Base-by-base conservation (phyloP, 2,888 invertebrate genomes). In the Drosophila kanekoi region DNA sequence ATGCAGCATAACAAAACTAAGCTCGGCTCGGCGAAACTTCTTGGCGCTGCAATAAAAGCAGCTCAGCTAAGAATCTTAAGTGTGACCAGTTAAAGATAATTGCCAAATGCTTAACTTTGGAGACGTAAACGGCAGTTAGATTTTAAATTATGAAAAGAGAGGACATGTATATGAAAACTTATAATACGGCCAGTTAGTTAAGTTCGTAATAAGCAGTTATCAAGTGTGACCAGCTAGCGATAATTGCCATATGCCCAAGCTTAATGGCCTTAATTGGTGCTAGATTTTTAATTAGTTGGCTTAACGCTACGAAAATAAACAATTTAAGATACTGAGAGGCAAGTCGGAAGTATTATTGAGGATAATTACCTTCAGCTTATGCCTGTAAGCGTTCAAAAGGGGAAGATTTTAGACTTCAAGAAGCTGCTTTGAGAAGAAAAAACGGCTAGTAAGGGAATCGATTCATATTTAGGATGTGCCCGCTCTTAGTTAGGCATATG, bases 1-100 rank as follows among this genome's bases (percentile, higher is more conserved):
- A 40, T 44, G 40, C 44, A 40, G 56, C 52, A 43, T 49, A 53
- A 52, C 57, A 60, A 61, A 54, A 59, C 44, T 57, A 41, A 49
- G 40, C 49, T 60, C 18, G 40, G 56, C 43, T 35, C 38, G 18
- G 18, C 49, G 52, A 59, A 77, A 56, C 18, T 52, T 47, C 11
- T 10, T 51, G 58, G 18, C 68, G 40, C 68, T 58, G 58, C 32
- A 51, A 49, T 57, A 57, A 67, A 67, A 49, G 38, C 32, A 23
- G 35, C 66, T 48, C 23, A 41, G 40, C 23, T 23, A n/a, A 47
- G 47, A 40, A 53, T 38, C 40, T 47, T 23, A 43, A 63, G 63
- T 44, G 63, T 64, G 51, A 18, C 43, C 20, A 43, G 28, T 37
- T 51, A 44, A 64, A 32, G n/a, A n/a, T 64, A 64, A 51, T 43